Base-by-base conservation (phyloP, 2,888 invertebrate species). In the Pseudeuparius sepicola region DNA sequence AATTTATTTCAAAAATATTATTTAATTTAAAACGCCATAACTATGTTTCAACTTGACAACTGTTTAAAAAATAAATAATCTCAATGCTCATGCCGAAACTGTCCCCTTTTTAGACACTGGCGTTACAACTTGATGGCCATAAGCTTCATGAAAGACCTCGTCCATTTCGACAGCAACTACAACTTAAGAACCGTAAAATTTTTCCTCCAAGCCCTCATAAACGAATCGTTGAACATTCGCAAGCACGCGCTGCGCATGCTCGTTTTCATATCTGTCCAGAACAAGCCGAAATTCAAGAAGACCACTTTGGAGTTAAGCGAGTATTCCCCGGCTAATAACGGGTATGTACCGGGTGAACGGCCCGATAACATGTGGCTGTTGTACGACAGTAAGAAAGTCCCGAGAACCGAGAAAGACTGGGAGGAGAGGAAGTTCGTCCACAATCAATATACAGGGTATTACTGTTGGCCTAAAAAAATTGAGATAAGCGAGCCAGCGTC, bases 191-290 rank as follows among this genome's bases (percentile, higher is more conserved):
- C 77, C 0, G 76, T 85, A 2, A 66, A 68, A 14, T 70, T 78
- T 35, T 74, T 81, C 46, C 61, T 79, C 0, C 65, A 72, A 18
- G 68, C 75, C 3, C 65, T 85, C 1, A 64, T 84, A 3, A 75
- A 82, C 59, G 89, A 90, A 49, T 77, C 84, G n/a, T 66, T 89
- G 15, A 68, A 71, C n/a, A 77, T 88, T 15, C 68, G 92, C 17
- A 79, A 83, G 61, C 64, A 73, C n/a, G 75, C 81, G 1, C 60
- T 75, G 4, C 66, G 68, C 14, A 67, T 75, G 1, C 59, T 78
- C 15, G 66, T 73, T 25, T 78, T 69, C 46, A 69, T 78, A 35
- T 61, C 86, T 39, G 73, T 78, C 36, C 84, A 85, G 52, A 74
- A 79, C 49, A 87, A 87, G 54, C 67, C 74, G 12, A 64, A 68